These are phyloP conservation scores for Saiga tatarica DNA, from an alignment of 2,113 vertebrate genomes.

Conservation along the genomic window DNA sequence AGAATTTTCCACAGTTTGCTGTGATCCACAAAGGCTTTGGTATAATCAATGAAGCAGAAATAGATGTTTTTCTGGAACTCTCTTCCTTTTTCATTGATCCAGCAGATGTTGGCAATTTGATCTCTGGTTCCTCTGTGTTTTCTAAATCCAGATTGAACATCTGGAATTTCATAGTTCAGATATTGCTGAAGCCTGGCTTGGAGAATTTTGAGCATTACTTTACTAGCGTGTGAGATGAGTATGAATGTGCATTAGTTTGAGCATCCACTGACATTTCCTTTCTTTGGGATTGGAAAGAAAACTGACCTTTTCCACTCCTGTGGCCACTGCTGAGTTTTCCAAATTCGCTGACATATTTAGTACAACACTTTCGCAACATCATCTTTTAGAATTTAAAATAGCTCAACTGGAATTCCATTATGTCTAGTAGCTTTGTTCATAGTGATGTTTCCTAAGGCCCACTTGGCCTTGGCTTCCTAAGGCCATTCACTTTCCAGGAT, in stretches of 20 bases:
- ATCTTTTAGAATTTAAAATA: neutral
- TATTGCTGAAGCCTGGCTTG: neutral
- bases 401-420: neutral
- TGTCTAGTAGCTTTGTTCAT: rapidly evolving
- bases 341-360: neutral
- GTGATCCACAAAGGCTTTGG: too few relatives aligned
- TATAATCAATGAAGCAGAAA: neutral
- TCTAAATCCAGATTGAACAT: neutral
- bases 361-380: neutral
- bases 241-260: neutral
- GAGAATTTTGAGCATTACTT: neutral
- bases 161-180: neutral
- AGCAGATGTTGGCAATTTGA: neutral
- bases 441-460: neutral
- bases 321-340: neutral
- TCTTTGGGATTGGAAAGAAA: neutral
- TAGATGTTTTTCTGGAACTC: neutral
- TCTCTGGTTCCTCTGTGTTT: neutral
- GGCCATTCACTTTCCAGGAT: neutral
- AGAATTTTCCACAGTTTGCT: too few relatives aligned
- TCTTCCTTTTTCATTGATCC: neutral
- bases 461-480: neutral
- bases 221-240: neutral
- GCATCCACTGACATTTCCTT: neutral
- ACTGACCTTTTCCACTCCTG: neutral